phyloP scores from a whole-genome alignment of 2,797 vertebrate genomes.

The Fratercula arctica region DNA sequence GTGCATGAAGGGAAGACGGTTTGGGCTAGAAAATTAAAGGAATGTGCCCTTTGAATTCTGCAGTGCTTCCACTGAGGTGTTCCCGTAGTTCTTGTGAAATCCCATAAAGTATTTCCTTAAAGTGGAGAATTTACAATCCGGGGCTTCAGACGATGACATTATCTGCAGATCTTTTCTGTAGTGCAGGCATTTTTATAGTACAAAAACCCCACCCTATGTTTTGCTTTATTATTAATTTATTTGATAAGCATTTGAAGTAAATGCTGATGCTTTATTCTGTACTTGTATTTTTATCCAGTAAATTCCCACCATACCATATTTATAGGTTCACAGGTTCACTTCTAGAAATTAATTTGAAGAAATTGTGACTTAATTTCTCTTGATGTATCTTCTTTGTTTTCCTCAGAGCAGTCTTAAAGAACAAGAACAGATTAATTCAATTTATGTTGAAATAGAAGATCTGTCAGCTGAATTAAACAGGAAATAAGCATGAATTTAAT shows the following conservation, averaged over 20 bases:
- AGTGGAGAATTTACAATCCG: not conserved
- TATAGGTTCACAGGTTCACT: not conserved
- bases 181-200: not conserved
- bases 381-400: not conserved
- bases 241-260: not conserved
- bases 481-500: conserved; percentile 52
- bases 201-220: not conserved
- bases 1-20: not conserved
- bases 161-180: not conserved
- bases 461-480: conserved; percentile 51
- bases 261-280: not conserved
- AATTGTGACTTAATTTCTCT: not conserved
- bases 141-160: not conserved
- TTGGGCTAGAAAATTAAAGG: not conserved
- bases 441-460: conserved; percentile 34
- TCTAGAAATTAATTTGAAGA: conserved; percentile 2
- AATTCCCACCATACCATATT: not conserved
- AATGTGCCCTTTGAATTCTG: not conserved
- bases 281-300: not conserved
- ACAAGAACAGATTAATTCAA: conserved; percentile 31
- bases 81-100: not conserved
- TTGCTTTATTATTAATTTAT: not conserved
- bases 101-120: not conserved
- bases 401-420: conserved; percentile 17
- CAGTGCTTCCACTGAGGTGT: not conserved